Percentiles rank a stretch among this genome's conserved stretches.
Evolutionary conservation across 2,797 vertebrate genomes (phyloP).

Genomic region (Cyprinodon diabolis): DNA sequence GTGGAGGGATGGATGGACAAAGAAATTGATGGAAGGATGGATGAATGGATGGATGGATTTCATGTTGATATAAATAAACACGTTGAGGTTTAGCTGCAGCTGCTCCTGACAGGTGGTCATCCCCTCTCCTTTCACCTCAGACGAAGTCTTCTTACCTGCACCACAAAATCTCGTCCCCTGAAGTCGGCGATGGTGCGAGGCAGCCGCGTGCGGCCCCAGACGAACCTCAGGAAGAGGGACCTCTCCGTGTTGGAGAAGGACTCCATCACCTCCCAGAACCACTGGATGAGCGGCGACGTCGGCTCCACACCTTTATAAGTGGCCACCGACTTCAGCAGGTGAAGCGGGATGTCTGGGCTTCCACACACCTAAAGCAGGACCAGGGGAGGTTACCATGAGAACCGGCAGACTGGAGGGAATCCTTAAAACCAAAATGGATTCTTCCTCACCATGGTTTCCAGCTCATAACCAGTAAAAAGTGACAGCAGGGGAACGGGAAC

Average conservation of each 20-base stretch:
- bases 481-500: slow-evolving; percentile 96
- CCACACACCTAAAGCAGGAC: slow-evolving; percentile 89
- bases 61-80: no score
- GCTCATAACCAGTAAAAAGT: slow-evolving; percentile 96
- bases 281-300: slow-evolving; percentile 91
- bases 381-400: not conserved
- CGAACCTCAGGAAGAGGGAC: slow-evolving; percentile 97
- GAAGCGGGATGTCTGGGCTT: slow-evolving; percentile 97
- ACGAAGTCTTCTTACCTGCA: slow-evolving; percentile 84
- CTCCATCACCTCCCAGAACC: slow-evolving; percentile 99
- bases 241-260: slow-evolving; percentile 97
- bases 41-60: no score
- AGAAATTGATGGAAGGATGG: no score
- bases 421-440: not conserved
- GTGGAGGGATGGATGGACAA: no score
- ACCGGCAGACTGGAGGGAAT: not conserved
- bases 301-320: slow-evolving; percentile 98
- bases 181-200: slow-evolving; percentile 98
- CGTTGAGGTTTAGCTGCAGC: no score
- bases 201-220: slow-evolving; percentile 96
- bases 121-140: no score
- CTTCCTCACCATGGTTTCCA: slow-evolving; percentile 93
- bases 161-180: slow-evolving; percentile 96
- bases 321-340: slow-evolving; percentile 97
- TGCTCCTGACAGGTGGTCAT: no score